phyloP scores from a whole-genome alignment of 2,797 vertebrate species.

The Ispidina lecontei region DNA sequence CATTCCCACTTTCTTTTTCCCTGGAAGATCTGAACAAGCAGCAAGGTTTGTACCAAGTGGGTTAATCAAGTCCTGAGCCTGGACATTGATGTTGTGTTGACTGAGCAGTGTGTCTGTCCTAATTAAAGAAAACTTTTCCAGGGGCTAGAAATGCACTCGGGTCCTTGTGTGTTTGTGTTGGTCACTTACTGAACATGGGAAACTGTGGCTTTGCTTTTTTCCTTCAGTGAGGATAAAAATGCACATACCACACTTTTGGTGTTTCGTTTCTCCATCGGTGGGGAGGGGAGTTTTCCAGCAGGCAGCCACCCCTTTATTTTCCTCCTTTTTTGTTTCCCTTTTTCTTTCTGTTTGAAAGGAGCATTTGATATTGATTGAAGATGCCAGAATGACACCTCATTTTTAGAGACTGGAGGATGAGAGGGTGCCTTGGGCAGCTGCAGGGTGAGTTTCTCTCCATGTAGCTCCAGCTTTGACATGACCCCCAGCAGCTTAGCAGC shows the following conservation, averaged over 20 bases:
- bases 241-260: neutral
- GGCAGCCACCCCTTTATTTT: neutral
- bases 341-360: neutral
- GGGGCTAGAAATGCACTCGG: constrained; percentile 33
- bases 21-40: neutral
- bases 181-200: constrained; percentile 38
- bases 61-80: neutral
- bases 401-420: neutral
- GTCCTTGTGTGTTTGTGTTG: constrained; percentile 10
- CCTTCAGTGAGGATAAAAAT: constrained; percentile 41
- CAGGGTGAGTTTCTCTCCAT: neutral
- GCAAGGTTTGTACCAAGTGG: neutral
- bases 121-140: constrained; percentile 58
- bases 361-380: neutral
- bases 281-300: neutral
- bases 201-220: constrained; percentile 46
- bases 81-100: constrained; percentile 7
- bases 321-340: fast-evolving
- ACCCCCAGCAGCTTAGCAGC: neutral
- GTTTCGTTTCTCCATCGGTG: neutral
- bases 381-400: neutral
- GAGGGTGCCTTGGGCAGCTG: neutral
- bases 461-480: neutral
- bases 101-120: constrained; percentile 24
- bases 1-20: neutral